A percentile compares a stretch with the other conserved stretches of the same genome.
Evolutionary conservation across 1,140 invertebrate species (phyloP).

Genomic region (Neelides sp.): DNA sequence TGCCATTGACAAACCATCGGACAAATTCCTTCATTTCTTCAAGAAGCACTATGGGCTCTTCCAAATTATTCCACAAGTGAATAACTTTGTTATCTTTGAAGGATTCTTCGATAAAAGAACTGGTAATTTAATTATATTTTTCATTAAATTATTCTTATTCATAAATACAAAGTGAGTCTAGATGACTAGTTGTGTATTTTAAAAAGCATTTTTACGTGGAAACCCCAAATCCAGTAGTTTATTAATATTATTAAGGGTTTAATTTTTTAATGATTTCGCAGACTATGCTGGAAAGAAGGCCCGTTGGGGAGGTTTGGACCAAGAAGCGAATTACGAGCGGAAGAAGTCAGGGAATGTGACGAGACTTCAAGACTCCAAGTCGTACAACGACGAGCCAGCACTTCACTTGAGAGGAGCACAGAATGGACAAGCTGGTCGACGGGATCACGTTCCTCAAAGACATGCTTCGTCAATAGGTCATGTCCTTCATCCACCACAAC

Average conservation of each 20-base stretch:
- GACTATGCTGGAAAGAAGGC: constrained; percentile 29
- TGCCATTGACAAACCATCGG: constrained; percentile 78
- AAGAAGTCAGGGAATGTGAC: constrained; percentile 2
- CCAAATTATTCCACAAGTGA: constrained; percentile 61
- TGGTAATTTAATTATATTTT: constrained; percentile 24
- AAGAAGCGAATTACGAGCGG: not conserved
- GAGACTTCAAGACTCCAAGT: constrained; percentile 19
- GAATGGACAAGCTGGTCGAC: constrained; percentile 6
- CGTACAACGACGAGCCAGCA: constrained; percentile 21
- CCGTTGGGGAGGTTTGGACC: constrained; percentile 22
- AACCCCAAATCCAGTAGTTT: not conserved
- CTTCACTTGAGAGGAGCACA: constrained; percentile 22
- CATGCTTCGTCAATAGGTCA: constrained; percentile 23
- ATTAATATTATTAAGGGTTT: not conserved
- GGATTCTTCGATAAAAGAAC: constrained; percentile 56
- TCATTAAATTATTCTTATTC: too few relatives aligned
- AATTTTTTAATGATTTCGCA: constrained; percentile 4
- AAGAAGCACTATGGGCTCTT: constrained; percentile 64
- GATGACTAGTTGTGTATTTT: too few relatives aligned
- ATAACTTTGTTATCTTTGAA: constrained; percentile 76
- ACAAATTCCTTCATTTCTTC: constrained; percentile 72
- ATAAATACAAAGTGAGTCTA: too few relatives aligned
- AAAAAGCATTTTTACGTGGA: not conserved
- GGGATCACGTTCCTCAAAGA: constrained; percentile 7
- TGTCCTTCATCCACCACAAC: constrained; percentile 25